Base-by-base conservation (phyloP, 2,888 invertebrate species). In the Drosophila helvetica region DNA sequence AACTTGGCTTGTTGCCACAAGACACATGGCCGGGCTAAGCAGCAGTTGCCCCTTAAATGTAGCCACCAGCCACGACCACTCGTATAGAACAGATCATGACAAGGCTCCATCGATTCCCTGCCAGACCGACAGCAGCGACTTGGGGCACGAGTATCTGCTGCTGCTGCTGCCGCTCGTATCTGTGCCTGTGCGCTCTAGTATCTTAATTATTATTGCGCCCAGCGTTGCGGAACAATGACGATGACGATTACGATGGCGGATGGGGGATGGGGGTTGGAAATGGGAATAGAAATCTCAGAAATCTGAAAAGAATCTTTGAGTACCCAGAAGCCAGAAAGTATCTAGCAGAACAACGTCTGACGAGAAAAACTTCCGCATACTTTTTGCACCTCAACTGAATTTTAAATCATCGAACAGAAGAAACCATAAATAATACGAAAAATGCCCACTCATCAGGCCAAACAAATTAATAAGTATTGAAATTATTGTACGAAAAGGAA, bases 151-250 rank as follows among this genome's bases (percentile, higher is more conserved):
- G 45, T 75, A 70, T 45, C 63, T 55, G 5, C n/a, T 10, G 18
- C 59, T 38, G 42, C 63, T 55, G 5, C n/a, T 10, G 18, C 59
- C 30, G 42, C 50, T 52, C 18, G 56, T 65, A 62, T 55, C 71
- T 66, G 8, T 45, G 63, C 42, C 53, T 71, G 19, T 66, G 33
- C 77, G 83, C 77, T 78, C 73, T 50, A 75, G 60, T 85, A 86
- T 77, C 83, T 80, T 74, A 75, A 80, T 83, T 77, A 52, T 74
- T 61, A 75, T 66, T 71, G 72, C 52, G 77, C 54, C 12, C 86
- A 75, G n/a, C 83, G 72, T 75, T 69, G 82, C 80, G 83, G 83
- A 86, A 83, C 86, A 30, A 54, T 38, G 43, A 38, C 25, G 25
- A 25, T 7, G 25, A 50, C n/a, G 46, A 70, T 15, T 12, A 47